phyloP scores from a whole-genome alignment of 1,140 invertebrate genomes.

The Marisa cornuarietis region DNA sequence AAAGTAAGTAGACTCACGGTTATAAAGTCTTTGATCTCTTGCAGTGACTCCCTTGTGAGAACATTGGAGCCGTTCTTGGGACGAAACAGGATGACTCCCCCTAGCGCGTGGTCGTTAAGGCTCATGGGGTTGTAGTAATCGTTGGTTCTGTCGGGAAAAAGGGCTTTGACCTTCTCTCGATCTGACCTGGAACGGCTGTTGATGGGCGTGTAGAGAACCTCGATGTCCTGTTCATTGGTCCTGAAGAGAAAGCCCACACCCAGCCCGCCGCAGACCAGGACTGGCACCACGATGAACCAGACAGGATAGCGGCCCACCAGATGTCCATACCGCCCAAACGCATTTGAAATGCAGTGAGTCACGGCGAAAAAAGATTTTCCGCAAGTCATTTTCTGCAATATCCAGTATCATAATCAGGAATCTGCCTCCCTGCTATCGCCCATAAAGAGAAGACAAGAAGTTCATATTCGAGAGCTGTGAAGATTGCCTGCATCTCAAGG shows the following conservation, averaged over 20 bases:
- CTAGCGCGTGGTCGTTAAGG: slow-evolving; percentile 11
- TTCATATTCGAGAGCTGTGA: not conserved
- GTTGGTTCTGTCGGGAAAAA: slow-evolving; percentile 26
- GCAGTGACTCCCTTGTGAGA: not conserved
- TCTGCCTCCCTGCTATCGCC: not conserved
- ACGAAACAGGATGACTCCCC: slow-evolving; percentile 12
- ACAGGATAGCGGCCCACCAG: slow-evolving; percentile 25
- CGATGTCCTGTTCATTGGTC: slow-evolving; percentile 22
- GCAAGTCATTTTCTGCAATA: not conserved
- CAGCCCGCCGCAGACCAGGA: slow-evolving; percentile 23
- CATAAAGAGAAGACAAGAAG: not conserved
- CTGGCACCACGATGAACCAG: slow-evolving; percentile 20
- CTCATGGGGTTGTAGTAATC: slow-evolving; percentile 22
- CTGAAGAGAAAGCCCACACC: slow-evolving; percentile 25
- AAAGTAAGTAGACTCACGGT: not conserved
- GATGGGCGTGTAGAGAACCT: slow-evolving; percentile 30
- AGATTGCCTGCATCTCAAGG: too few relatives aligned
- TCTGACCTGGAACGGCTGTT: slow-evolving; percentile 24
- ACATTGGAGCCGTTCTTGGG: slow-evolving; percentile 3
- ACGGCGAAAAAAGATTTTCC: not conserved
- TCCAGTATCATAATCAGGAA: too few relatives aligned
- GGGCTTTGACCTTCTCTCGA: slow-evolving; percentile 12
- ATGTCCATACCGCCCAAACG: slow-evolving; percentile 25
- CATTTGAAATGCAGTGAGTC: slow-evolving; percentile 16
- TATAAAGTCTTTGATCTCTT: slow-evolving; percentile 18